Evolutionary conservation across 2,888 invertebrate genomes (phyloP), one percentile per base, ranked within the genome.

Genomic region (Calliopum simillimum): DNA sequence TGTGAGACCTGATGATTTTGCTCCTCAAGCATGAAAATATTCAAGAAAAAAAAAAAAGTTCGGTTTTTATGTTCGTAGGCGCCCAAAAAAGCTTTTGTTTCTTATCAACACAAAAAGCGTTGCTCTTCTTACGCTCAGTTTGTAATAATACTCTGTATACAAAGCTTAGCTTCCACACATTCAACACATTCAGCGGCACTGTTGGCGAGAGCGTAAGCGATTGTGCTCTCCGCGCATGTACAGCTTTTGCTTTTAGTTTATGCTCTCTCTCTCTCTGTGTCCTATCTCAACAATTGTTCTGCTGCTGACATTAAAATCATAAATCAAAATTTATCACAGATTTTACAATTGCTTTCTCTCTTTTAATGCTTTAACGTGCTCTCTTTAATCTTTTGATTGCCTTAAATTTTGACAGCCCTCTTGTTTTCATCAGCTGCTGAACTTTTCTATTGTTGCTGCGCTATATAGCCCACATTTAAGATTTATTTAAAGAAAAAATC

Each of bases 131-230:
- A 21, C 59, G 16, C 19, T 12, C 12, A 43, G 19, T 59, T 44
- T 16, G 8, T 59, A 41, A n/a, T 43, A 33, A 2, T 43, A 59
- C 16, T 5, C 23, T 49, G 23, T 2, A 13, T 25, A 49, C 49
- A 13, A 16, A n/a, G n/a, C n/a, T n/a, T n/a, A n/a, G n/a, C n/a
- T n/a, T n/a, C n/a, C n/a, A n/a, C n/a, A n/a, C n/a, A n/a, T n/a
- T n/a, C n/a, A n/a, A n/a, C 73, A 71, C 55, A 73, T 70, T 73
- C 69, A 71, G 73, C 73, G 3, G 8, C 14, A 33, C n/a, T n/a
- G n/a, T n/a, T n/a, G 33, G 25, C 44, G 23, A n/a, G 58, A 1
- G 59, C 58, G 41, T 58, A 67, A 47, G 59, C 16, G n/a, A n/a
- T n/a, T n/a, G 33, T 41, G 16, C 6, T 41, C n/a, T n/a, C 16